Conservation (phyloP, 2,888 invertebrate genomes). For the Hypomecis punctinalis region DNA sequence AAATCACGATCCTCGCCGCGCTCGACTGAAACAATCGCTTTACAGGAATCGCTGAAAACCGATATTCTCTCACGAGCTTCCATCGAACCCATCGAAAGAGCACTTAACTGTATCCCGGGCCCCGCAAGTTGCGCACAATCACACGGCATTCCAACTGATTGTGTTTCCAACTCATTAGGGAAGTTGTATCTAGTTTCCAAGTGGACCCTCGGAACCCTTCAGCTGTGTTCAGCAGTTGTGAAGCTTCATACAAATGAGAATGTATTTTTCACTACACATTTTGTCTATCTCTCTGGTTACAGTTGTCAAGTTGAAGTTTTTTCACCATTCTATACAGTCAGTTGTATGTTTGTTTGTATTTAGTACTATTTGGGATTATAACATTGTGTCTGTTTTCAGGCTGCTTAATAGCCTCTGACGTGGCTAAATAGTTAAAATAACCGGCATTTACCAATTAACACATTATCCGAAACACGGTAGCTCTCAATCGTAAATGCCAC, state of each 20-base stretch:
- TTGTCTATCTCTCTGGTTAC: too few species aligned
- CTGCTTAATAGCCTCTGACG: too few species aligned
- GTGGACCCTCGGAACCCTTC: slow-evolving; percentile 23
- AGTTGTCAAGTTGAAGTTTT: too few species aligned
- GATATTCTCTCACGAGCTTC: slow-evolving; percentile 12
- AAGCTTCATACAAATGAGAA: slow-evolving; percentile 7
- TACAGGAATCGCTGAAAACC: slow-evolving; percentile 11
- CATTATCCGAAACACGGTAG: too few species aligned
- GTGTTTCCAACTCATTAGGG: slow-evolving; percentile 59
- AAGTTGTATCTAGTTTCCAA: slow-evolving; percentile 40
- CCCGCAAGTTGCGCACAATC: slow-evolving; percentile 49
- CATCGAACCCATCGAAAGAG: slow-evolving; percentile 30
- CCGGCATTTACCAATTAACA: too few species aligned
- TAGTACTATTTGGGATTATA: too few species aligned
- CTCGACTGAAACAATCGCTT: slow-evolving; percentile 10
- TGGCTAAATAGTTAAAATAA: too few species aligned
- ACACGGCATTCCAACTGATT: slow-evolving; percentile 50
- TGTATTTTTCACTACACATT: too few species aligned
- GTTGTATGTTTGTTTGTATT: too few species aligned
- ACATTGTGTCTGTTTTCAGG: too few species aligned
- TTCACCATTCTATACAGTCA: too few species aligned
- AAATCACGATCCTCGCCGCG: not conserved
- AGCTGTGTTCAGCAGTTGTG: slow-evolving; percentile 14
- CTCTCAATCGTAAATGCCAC: too few species aligned
- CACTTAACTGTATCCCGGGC: slow-evolving; percentile 36